Evolutionary conservation across 2,888 invertebrate genomes (phyloP).

Genomic region (Pterobdella sp.): DNA sequence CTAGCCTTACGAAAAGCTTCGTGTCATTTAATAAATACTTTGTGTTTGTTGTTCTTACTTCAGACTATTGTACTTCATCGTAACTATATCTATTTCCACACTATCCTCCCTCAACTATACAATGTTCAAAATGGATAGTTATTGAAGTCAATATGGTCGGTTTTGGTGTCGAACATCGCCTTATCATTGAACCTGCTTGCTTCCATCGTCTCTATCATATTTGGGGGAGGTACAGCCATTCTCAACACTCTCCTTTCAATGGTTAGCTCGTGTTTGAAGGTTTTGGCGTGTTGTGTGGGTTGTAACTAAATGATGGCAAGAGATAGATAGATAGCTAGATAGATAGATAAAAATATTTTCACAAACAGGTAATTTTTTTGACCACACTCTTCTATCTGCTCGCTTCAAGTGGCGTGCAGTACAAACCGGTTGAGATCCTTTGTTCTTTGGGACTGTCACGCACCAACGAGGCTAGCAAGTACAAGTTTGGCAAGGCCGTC

Average conservation of each 20-base stretch:
- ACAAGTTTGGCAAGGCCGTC: constrained; percentile 50
- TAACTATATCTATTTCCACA: too few species aligned
- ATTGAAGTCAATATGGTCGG: constrained; percentile 75
- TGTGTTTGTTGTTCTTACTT: too few species aligned
- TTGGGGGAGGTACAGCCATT: constrained; percentile 58
- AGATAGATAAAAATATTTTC: background rate
- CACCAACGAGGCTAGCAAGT: constrained; percentile 47
- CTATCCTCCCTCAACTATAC: constrained; percentile 76
- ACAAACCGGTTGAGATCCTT: constrained; percentile 84
- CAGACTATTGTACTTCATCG: background rate
- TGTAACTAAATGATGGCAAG: too few species aligned
- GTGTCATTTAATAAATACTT: too few species aligned
- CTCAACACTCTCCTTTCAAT: constrained; percentile 50
- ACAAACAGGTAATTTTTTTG: constrained; percentile 79
- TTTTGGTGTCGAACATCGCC: constrained; percentile 83
- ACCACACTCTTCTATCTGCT: constrained; percentile 91
- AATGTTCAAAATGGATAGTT: constrained; percentile 53
- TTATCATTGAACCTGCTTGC: constrained; percentile 74
- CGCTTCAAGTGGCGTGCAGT: constrained; percentile 73
- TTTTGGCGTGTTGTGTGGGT: too few species aligned
- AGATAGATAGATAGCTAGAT: too few species aligned
- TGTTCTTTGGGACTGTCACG: constrained; percentile 65
- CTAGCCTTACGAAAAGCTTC: too few species aligned
- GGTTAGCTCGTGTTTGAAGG: too few species aligned
- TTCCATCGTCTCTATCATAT: constrained; percentile 74